Base-by-base conservation (phyloP, 2,888 invertebrate genomes). In the Scaeva pyrastri region DNA sequence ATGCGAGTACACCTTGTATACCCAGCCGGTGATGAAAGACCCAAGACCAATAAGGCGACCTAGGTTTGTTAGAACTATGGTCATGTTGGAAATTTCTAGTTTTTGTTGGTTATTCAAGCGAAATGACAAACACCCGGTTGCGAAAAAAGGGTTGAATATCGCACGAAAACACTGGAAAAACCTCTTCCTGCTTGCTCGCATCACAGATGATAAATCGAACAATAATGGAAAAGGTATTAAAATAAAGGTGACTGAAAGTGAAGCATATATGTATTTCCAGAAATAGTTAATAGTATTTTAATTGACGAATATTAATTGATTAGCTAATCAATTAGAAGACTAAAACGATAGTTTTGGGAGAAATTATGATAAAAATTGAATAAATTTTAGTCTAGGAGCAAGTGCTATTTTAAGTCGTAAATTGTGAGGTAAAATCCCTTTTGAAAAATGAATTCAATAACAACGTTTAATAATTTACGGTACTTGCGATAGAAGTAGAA, bases 21-120 rank as follows among this genome's bases (percentile, higher is more conserved):
- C n/a, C 8, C 90, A 64, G 4, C 89, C 89, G 3, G 75, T 86
- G 2, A 89, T 23, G 2, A 91, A 90, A 1, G 89, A 88, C 2
- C 66, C 50, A 14, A 91, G 10, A 10, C 88, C 48, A 5, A 68
- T 21, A 1, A 88, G 52, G 0, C 87, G 78, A 1, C 88, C 8
- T 0, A 88, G 21, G 19, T 88, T 58, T 5, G 88, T 85, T 12
- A 85, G 88, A 0, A 88, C 5, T 41, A 66, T 58, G 2, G 88
- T 79, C 0, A 45, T 62, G 5, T 4, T 7, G 1, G 74, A 71
- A 43, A 70, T 16, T 8, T 52, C 77, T 11, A 82, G 31, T 7
- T 74, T 45, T 1, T 74, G 21, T 7, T 81, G 43, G 26, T 16
- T 7, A n/a, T 78, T 86, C 8, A 86, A 8, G 8, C 71, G 71